These are phyloP conservation scores for Sciurus carolinensis DNA, from an alignment of 2,797 vertebrate species.

Conservation along the genomic window DNA sequence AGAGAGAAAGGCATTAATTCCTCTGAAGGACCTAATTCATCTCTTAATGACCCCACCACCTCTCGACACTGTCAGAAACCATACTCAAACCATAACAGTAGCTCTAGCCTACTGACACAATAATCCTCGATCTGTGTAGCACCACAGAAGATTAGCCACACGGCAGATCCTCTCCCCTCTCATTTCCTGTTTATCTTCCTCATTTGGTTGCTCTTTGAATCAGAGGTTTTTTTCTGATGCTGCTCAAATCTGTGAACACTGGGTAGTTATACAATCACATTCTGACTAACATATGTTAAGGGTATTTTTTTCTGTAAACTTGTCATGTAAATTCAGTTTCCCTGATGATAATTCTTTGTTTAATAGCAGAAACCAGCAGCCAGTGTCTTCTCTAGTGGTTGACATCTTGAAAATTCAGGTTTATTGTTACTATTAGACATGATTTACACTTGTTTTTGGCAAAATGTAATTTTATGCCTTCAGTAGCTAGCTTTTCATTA, in stretches of 20 bases:
- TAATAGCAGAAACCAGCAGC: neutral
- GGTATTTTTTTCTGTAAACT: neutral
- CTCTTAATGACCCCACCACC: too few relatives aligned
- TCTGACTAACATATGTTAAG: constrained; percentile 22
- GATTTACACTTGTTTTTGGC: constrained; percentile 28
- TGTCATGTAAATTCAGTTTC: constrained; percentile 31
- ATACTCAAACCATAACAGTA: neutral
- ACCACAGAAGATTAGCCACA: neutral
- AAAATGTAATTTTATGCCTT: constrained; percentile 45
- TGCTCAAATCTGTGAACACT: neutral
- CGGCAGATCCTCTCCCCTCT: neutral
- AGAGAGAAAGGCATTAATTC: neutral
- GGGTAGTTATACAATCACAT: neutral
- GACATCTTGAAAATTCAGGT: constrained; percentile 62
- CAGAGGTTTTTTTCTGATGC: neutral
- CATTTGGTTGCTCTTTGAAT: neutral
- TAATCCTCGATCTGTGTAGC: neutral
- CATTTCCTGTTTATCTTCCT: neutral
- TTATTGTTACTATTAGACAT: neutral
- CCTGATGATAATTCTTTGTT: constrained; percentile 35
- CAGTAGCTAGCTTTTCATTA: constrained; percentile 14
- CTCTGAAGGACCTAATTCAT: neutral
- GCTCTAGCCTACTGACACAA: neutral
- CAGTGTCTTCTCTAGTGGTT: constrained; percentile 42
- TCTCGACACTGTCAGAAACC: neutral